Percentiles rank a stretch among this genome's conserved stretches.
phyloP scores from a whole-genome alignment of 2,888 invertebrate species.

The Rhingia campestris region DNA sequence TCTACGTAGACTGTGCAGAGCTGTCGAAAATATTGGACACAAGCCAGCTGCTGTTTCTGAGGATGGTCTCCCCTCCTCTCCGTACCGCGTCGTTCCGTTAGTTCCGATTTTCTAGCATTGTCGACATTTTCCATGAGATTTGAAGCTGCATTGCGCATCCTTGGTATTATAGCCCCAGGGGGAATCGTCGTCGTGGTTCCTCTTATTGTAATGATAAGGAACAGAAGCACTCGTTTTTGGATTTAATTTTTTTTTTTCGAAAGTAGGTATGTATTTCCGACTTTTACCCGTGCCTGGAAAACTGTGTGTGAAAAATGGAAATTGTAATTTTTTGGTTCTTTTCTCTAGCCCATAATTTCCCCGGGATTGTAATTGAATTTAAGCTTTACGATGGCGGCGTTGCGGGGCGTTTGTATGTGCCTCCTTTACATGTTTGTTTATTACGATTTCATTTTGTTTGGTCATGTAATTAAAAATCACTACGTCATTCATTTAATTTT shows the following conservation, averaged over 20 bases:
- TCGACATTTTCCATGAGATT: slow-evolving; percentile 47
- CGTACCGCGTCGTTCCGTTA: not conserved
- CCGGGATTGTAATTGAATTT: slow-evolving; percentile 32
- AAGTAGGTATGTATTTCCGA: slow-evolving; percentile 18
- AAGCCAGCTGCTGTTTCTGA: slow-evolving; percentile 46
- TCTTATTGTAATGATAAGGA: slow-evolving; percentile 43
- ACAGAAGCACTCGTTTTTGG: slow-evolving; percentile 22
- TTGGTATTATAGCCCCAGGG: slow-evolving; percentile 11
- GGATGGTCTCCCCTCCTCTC: not conserved
- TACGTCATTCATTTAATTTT: slow-evolving; percentile 49
- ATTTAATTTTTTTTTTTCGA: not conserved
- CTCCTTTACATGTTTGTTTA: slow-evolving; percentile 55
- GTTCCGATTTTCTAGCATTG: slow-evolving; percentile 9
- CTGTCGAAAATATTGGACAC: slow-evolving; percentile 56
- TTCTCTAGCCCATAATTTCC: not conserved
- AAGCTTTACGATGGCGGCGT: slow-evolving; percentile 7
- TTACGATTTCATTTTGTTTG: slow-evolving; percentile 47
- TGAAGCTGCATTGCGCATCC: slow-evolving; percentile 8
- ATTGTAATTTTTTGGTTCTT: not conserved
- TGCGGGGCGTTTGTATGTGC: not conserved
- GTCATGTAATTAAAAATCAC: slow-evolving; percentile 54
- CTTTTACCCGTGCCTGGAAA: slow-evolving; percentile 3
- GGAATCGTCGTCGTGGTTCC: not conserved
- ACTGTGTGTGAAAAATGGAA: slow-evolving; percentile 38
- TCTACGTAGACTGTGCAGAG: slow-evolving; percentile 1